phyloP scores from a whole-genome alignment of 2,888 invertebrate species.

The Platycheirus albimanus region DNA sequence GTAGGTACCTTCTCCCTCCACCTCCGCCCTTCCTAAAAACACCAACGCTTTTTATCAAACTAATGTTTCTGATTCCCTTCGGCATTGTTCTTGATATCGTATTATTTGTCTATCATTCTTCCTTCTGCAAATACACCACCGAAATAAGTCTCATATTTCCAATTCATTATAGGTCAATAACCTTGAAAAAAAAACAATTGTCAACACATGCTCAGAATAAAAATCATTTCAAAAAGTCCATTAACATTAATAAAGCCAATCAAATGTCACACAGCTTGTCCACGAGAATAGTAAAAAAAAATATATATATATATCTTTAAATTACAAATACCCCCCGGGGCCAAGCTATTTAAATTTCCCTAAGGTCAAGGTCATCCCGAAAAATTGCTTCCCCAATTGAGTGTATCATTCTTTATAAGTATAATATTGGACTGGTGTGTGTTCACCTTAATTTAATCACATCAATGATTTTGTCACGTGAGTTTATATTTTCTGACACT shows the following conservation, averaged over 20 bases:
- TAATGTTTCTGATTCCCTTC: too few relatives aligned
- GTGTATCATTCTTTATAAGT: background rate
- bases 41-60: too few relatives aligned
- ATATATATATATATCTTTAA: too few relatives aligned
- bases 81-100: background rate
- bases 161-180: too few relatives aligned
- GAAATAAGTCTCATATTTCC: too few relatives aligned
- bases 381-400: background rate
- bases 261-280: background rate
- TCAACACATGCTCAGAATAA: background rate
- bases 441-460: constrained; percentile 14
- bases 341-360: background rate
- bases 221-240: background rate
- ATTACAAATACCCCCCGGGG: too few relatives aligned
- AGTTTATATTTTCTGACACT: background rate
- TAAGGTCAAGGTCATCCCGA: constrained; percentile 8
- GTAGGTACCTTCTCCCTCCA: too few relatives aligned
- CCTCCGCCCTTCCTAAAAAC: too few relatives aligned
- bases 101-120: background rate
- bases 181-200: background rate
- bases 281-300: background rate
- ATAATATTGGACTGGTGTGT: too few relatives aligned
- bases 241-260: background rate
- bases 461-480: constrained; percentile 6
- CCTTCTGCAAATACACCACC: too few relatives aligned